Evolutionary conservation across 1,140 invertebrate genomes (phyloP), one percentile per base, ranked within the genome.

Genomic region (Trissolcus basalis): DNA sequence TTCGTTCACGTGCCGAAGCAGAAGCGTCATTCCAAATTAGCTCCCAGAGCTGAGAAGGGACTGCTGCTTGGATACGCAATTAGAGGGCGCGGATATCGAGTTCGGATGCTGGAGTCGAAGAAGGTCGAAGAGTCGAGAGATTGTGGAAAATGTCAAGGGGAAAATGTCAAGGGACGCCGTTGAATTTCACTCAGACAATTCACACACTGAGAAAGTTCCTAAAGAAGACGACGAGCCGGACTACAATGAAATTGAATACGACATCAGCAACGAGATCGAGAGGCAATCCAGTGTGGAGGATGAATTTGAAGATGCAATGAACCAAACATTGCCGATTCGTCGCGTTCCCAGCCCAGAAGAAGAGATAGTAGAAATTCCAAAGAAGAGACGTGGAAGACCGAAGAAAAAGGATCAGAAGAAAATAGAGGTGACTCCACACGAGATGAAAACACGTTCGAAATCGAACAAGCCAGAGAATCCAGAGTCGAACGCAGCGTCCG

Each of bases 151-250:
- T n/a, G n/a, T n/a, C n/a, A n/a, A n/a, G n/a, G n/a, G n/a, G n/a
- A n/a, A n/a, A 16, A 79, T 81, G 10, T 58, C 64, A 48, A 79
- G 16, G 78, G n/a, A 51, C 35, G 51, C 33, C 19, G 63, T 33
- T 70, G 59, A 9, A 83, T 35, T 35, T 35, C 33, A 35, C 33
- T 35, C 33, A 6, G 33, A 35, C 5, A 82, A 56, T 54, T 80
- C 10, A 58, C 79, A 43, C 39, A n/a, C 39, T n/a, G 63, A 68
- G 16, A 1, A 33, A 11, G 33, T 55, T 27, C 11, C 13, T n/a
- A 43, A 60, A 19, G 35, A 39, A 45, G 27, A 69, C 14, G n/a
- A 69, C 15, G n/a, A 48, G 15, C 9, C 44, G 9, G 15, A 59
- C 7, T 1, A 43, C n/a, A 33, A n/a, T 19, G 35, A 61, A 16